Base-by-base conservation (phyloP, 1,140 invertebrate species). In the Heliconius congener region DNA sequence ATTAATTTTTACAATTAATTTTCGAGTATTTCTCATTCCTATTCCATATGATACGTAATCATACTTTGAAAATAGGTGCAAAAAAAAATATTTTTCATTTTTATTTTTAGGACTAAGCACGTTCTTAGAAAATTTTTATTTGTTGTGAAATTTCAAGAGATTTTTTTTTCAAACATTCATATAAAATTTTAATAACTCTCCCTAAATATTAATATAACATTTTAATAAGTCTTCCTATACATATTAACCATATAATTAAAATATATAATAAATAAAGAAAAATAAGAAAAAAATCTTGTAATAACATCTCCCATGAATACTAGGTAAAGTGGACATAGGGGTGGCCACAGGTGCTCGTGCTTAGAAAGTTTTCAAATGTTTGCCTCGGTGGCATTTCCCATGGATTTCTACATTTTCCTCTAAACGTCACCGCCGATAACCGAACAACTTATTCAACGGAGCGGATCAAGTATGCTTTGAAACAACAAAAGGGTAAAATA, bases 391-490 rank as follows among this genome's bases (percentile, higher is more conserved):
- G 90, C 88, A 90, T 90, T 91, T 91, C 87, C 84, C 88, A 80
- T 90, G 85, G 90, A 90, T 92, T 91, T 89, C 82, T 85, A 81
- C 83, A 85, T 88, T 87, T 83, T 84, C 81, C 83, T 85, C 87
- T 83, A 87, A 87, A 87, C 85, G 85, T 86, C 86, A 90, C 88
- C 89, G 88, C 87, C 89, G 87, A 89, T 91, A 91, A 89, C 87
- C 84, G 84, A 82, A 90, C 87, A 91, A 89, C 92, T 91, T 92
- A 93, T 91, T 88, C 87, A 88, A 87, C 90, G 70, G 85, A 88
- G 77, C 87, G 88, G 91, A 94, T 93, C 91, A 93, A 94, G 90
- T 92, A 94, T 93, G 91, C 93, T 94, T 94, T 94, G 93, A 91
- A 91, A 91, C 85, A 88, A 90, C 87, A 90, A 87, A 90, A 89